Conservation (phyloP, 2,113 vertebrate species). For the Microtus pennsylvanicus region DNA sequence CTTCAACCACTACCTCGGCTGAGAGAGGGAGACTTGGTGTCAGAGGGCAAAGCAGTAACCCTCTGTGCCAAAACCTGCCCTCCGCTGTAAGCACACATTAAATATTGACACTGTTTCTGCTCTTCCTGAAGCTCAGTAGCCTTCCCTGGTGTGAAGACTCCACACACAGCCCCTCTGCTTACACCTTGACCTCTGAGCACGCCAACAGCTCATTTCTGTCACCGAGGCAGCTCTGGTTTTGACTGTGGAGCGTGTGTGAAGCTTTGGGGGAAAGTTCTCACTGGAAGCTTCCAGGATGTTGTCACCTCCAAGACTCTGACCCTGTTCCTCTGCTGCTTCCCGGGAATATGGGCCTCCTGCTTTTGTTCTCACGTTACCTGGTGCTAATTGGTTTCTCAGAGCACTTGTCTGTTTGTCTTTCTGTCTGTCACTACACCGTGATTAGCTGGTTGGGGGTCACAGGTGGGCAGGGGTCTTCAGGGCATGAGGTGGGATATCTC, state of each 20-base stretch:
- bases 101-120: neutral
- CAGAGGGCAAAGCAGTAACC: neutral
- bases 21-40: conserved; percentile 33
- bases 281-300: neutral
- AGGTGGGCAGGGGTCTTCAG: neutral
- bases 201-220: neutral
- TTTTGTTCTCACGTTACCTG: neutral
- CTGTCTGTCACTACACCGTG: neutral
- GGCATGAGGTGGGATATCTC: conserved; percentile 45
- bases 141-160: too few relatives aligned
- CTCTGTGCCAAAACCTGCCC: conserved; percentile 20
- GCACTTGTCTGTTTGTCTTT: neutral
- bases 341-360: neutral
- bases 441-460: neutral
- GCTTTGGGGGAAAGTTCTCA: neutral
- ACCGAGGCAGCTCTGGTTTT: neutral
- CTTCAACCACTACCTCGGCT: conserved; percentile 68
- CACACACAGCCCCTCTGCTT: neutral
- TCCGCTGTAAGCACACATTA: conserved; percentile 4
- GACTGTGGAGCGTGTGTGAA: neutral
- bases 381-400: neutral
- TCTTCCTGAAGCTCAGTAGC: neutral
- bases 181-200: neutral
- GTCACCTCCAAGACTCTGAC: neutral
- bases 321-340: neutral